Percentiles rank a stretch among this genome's conserved stretches.
Evolutionary conservation across 1,140 invertebrate genomes (phyloP).

Genomic region (Trissolcus basalis): DNA sequence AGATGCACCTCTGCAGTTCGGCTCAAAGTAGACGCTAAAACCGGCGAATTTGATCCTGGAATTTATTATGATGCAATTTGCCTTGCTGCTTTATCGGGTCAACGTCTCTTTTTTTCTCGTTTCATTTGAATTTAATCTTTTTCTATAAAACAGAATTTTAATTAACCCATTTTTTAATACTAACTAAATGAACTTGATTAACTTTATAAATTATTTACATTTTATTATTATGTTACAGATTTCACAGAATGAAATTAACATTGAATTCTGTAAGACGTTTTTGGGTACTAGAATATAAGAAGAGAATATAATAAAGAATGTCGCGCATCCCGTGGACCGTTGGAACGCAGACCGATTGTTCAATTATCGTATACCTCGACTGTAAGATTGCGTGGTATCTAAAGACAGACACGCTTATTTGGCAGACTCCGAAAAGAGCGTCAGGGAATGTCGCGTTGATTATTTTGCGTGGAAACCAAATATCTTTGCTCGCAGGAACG

Average conservation of each 20-base stretch:
- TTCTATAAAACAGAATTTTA: no score
- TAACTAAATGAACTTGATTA: no score
- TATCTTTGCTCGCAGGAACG: constrained; percentile 42
- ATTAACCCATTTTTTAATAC: no score
- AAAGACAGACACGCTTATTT: constrained; percentile 21
- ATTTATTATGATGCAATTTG: constrained; percentile 35
- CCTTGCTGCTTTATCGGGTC: constrained; percentile 11
- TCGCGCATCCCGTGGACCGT: no score
- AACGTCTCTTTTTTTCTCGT: no score
- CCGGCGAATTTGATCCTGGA: constrained; percentile 13
- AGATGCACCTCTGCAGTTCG: constrained; percentile 28
- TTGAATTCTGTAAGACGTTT: no score
- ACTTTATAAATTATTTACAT: no score
- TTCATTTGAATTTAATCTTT: no score
- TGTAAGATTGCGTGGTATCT: constrained; percentile 30
- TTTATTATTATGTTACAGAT: no score
- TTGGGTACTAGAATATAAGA: no score
- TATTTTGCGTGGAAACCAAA: constrained; percentile 58
- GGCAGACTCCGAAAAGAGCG: constrained; percentile 32
- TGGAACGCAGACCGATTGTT: constrained; percentile 26
- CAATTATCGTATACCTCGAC: constrained; percentile 41
- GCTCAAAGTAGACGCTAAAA: constrained; percentile 27
- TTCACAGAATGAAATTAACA: no score
- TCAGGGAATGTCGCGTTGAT: constrained; percentile 49
- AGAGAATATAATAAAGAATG: no score